Evolutionary conservation across 2,113 vertebrate genomes (phyloP).

Genomic region (Serilophus lunatus): DNA sequence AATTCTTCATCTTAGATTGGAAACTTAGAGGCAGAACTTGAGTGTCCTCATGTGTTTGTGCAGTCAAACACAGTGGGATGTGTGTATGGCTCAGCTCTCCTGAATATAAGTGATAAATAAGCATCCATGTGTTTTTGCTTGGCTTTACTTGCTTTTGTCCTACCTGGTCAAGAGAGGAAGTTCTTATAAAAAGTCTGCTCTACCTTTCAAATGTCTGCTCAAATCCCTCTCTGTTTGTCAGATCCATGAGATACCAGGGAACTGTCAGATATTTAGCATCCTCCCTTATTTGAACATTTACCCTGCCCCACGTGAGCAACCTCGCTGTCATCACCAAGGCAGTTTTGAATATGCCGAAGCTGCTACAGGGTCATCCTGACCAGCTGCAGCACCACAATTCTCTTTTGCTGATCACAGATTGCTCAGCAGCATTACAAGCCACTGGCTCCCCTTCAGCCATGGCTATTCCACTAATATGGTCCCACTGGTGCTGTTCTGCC

Average conservation of each 20-base stretch:
- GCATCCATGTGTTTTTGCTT: not conserved
- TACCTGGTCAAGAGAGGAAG: conserved; percentile 9
- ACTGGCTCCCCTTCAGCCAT: not conserved
- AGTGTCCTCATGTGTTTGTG: not conserved
- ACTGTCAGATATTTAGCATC: not conserved
- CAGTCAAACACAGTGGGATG: not conserved
- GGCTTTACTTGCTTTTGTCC: conserved; percentile 7
- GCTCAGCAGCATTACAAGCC: not conserved
- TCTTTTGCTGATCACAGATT: not conserved
- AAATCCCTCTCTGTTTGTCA: not conserved
- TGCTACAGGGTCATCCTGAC: not conserved
- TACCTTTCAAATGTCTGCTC: not conserved
- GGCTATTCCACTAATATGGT: not conserved
- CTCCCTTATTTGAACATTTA: not conserved
- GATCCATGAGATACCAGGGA: not conserved
- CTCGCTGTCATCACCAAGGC: not conserved
- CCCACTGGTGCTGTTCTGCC: not conserved
- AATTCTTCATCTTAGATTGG: not conserved
- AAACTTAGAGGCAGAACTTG: not conserved
- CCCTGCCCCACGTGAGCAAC: not conserved
- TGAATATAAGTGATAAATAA: conserved; percentile 6
- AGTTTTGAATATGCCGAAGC: not conserved
- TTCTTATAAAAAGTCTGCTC: not conserved
- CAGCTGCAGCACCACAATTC: rapidly evolving
- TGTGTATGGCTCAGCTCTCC: not conserved